Percentiles rank a stretch among this genome's conserved stretches.
These are phyloP conservation scores for Sinopyrophorus schimmeli DNA, from an alignment of 2,888 invertebrate species.

Conservation along the genomic window DNA sequence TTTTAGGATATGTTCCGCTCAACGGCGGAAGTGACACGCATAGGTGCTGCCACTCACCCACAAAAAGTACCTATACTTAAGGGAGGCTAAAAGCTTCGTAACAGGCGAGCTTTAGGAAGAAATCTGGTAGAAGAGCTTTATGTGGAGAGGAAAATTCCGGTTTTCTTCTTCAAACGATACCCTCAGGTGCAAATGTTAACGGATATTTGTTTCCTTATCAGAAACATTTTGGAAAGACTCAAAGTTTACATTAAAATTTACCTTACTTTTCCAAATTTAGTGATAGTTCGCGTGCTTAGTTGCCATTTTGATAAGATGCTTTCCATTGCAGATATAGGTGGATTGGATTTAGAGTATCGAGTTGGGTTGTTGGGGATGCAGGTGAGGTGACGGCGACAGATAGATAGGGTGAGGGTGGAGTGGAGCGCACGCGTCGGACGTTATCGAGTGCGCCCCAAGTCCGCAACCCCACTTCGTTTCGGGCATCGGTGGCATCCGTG, in stretches of 20 bases:
- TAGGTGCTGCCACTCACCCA: slow-evolving; percentile 33
- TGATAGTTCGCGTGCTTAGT: slow-evolving; percentile 51
- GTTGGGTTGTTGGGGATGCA: slow-evolving; percentile 62
- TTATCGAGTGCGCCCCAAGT: slow-evolving; percentile 53
- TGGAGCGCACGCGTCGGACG: slow-evolving; percentile 56
- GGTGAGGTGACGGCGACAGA: slow-evolving; percentile 56
- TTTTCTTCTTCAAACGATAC: slow-evolving; percentile 17
- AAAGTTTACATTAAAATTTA: slow-evolving; percentile 31
- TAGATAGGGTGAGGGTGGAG: slow-evolving; percentile 47
- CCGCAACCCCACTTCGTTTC: slow-evolving; percentile 45
- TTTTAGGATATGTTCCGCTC: slow-evolving; percentile 21
- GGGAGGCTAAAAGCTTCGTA: slow-evolving; percentile 30
- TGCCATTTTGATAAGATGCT: slow-evolving; percentile 55
- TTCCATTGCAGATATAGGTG: slow-evolving; percentile 61
- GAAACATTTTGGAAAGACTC: slow-evolving; percentile 9
- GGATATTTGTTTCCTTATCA: slow-evolving; percentile 17
- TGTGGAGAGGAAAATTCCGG: slow-evolving; percentile 12
- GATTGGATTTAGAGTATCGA: slow-evolving; percentile 60
- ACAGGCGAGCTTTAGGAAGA: slow-evolving; percentile 16
- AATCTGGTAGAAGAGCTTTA: slow-evolving; percentile 19
- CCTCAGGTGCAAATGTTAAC: slow-evolving; percentile 17
- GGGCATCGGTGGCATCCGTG: slow-evolving; percentile 33
- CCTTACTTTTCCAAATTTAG: slow-evolving; percentile 26
- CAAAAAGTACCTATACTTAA: slow-evolving; percentile 32
- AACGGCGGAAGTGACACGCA: slow-evolving; percentile 34